Percentiles rank a stretch among this genome's conserved stretches.
phyloP scores from a whole-genome alignment of 2,113 vertebrate species.

The Mesembrinibis cayennensis region DNA sequence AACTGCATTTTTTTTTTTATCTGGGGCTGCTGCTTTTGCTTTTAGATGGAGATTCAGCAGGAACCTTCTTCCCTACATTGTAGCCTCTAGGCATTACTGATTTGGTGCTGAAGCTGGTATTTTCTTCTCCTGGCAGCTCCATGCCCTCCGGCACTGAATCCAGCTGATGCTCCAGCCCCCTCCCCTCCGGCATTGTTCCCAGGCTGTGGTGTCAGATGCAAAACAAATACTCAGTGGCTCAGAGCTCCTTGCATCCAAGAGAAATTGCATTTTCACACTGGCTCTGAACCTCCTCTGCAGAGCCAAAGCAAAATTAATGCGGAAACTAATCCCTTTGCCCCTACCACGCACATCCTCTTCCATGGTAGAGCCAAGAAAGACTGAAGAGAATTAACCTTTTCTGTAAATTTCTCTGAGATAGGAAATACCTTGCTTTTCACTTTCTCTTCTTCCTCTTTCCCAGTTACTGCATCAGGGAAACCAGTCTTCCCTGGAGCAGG shows the following conservation, averaged over 20 bases:
- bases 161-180: background rate
- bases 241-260: constrained; percentile 24
- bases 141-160: background rate
- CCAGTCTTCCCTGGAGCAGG: background rate
- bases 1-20: background rate
- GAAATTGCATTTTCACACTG: constrained; percentile 52
- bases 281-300: constrained; percentile 15
- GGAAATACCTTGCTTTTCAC: background rate
- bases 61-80: background rate
- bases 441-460: background rate
- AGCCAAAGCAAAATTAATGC: constrained; percentile 55
- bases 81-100: background rate
- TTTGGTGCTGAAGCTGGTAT: background rate
- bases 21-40: background rate
- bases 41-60: background rate
- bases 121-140: constrained; percentile 15
- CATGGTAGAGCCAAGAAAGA: constrained; percentile 1
- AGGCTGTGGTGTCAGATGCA: constrained; percentile 14
- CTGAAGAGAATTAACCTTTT: constrained; percentile 30
- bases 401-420: background rate
- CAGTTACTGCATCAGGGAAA: background rate
- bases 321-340: constrained; percentile 55
- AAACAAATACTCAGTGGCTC: constrained; percentile 46
- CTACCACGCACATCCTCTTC: constrained; percentile 4
- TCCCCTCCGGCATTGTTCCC: constrained; percentile 2